Evolutionary conservation across 1,140 invertebrate species (phyloP).

Genomic region (Cyphomyrmex costatus): DNA sequence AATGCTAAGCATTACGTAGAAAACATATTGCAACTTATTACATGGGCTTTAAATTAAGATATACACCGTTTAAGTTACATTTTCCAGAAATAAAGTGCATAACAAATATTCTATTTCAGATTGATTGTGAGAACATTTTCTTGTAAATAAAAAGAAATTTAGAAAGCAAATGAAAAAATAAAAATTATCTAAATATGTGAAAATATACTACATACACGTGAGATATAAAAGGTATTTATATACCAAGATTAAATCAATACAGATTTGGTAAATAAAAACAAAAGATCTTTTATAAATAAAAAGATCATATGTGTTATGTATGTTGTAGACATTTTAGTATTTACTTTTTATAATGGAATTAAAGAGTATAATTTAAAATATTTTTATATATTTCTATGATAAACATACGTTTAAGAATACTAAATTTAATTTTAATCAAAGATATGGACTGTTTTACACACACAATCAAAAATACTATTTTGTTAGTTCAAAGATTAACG

Average conservation of each 20-base stretch:
- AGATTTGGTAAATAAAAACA: neutral
- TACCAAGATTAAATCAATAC: neutral
- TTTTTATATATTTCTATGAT: neutral
- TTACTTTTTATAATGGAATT: neutral
- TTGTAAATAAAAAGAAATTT: neutral
- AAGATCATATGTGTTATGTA: neutral
- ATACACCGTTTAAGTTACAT: neutral
- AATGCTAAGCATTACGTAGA: neutral
- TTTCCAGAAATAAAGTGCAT: neutral
- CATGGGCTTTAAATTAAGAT: neutral
- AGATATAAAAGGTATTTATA: neutral
- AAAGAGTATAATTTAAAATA: slow-evolving; percentile 14
- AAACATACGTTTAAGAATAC: neutral
- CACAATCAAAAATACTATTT: neutral
- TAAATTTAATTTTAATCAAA: neutral
- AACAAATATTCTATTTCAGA: neutral
- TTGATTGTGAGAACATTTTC: neutral
- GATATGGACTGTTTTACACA: neutral
- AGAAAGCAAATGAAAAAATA: neutral
- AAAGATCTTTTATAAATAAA: neutral
- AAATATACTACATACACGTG: neutral
- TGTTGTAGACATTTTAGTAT: neutral
- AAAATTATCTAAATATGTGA: neutral
- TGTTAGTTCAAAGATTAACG: neutral
- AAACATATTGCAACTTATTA: neutral